Base-by-base conservation (phyloP, 2,113 vertebrate species). In the Ptilonorhynchus violaceus region DNA sequence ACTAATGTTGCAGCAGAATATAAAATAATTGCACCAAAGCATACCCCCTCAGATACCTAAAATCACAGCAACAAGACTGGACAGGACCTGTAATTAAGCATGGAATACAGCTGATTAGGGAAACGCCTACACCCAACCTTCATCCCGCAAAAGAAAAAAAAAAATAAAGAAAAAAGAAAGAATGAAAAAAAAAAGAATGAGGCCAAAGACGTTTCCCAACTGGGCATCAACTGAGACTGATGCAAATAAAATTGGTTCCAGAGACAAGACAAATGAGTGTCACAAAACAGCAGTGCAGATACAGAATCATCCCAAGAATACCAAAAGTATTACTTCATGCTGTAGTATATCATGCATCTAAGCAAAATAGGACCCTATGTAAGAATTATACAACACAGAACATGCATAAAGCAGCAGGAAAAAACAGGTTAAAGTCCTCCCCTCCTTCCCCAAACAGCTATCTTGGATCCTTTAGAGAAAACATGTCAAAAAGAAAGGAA, bases 1-100 rank as follows among this genome's bases (percentile, higher is more conserved):
- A 96, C 96, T 97, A 97, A 97, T 95, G 96, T 96, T 97, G 96
- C 93, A 96, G 96, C 82, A 97, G 96, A 97, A 96, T 95, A 96
- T 94, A 97, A 97, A 97, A 96, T 76, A 96, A 97, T 90, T 97
- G 96, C 96, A 97, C 92, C 96, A 97, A 97, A 97, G 96, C 96
- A 97, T 96, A 97, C 85, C 96, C 96, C 96, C 96, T 97, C 96
- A 97, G 96, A 97, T 97, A 97, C 96, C 96, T 96, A 97, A 96
- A 97, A 96, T 96, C 94, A 96, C 96, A 96, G 96, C 96, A 96
- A 97, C 96, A 96, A 97, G 96, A 96, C 94, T 97, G 94, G 96
- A 96, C 96, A 97, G 96, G 96, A 97, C 96, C 96, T 97, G 96
- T 96, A 97, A 97, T 97, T 95, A 97, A 97, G 96, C 96, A 97